Conservation (phyloP, 2,113 vertebrate species). For the Physeter macrocephalus region DNA sequence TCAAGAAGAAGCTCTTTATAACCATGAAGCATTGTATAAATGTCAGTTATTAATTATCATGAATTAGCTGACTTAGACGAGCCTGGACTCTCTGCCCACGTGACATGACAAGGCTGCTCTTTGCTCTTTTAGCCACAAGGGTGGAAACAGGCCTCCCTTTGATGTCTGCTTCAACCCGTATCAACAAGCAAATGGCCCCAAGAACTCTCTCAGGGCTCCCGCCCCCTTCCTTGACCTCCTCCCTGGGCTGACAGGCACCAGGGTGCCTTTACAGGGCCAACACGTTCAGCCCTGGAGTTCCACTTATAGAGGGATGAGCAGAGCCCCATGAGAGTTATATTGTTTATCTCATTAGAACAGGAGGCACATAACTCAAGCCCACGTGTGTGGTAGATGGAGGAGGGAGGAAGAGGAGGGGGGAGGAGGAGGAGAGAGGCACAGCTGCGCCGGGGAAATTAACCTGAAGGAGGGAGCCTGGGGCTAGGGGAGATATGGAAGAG, state of each 20-base stretch:
- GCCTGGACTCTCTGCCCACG: not conserved
- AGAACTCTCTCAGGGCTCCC: not conserved
- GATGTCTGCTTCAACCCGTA: not conserved
- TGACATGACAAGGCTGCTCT: not conserved
- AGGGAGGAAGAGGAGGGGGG: constrained; percentile 20
- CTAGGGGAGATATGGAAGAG: not conserved
- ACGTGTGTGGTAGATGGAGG: constrained; percentile 54
- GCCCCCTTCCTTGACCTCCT: not conserved
- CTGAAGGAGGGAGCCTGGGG: constrained; percentile 64
- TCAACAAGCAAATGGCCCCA: constrained; percentile 3
- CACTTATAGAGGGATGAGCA: constrained; percentile 76
- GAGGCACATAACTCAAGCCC: constrained; percentile 79
- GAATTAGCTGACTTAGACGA: not conserved
- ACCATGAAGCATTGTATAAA: not conserved
- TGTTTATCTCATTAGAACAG: constrained; percentile 86
- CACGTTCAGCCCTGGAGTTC: constrained; percentile 65
- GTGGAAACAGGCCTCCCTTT: not conserved
- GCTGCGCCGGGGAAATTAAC: constrained; percentile 75
- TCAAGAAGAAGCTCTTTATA: not conserved
- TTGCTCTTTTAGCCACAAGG: not conserved
- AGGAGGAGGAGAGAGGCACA: constrained; percentile 57
- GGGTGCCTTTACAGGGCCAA: constrained; percentile 75
- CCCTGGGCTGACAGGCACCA: constrained; percentile 32
- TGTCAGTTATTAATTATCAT: not conserved
- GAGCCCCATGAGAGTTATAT: constrained; percentile 77